Conservation (phyloP, 30 jellyfish, hydroid and myxozoan genomes). For the Hydra vulgaris region DNA sequence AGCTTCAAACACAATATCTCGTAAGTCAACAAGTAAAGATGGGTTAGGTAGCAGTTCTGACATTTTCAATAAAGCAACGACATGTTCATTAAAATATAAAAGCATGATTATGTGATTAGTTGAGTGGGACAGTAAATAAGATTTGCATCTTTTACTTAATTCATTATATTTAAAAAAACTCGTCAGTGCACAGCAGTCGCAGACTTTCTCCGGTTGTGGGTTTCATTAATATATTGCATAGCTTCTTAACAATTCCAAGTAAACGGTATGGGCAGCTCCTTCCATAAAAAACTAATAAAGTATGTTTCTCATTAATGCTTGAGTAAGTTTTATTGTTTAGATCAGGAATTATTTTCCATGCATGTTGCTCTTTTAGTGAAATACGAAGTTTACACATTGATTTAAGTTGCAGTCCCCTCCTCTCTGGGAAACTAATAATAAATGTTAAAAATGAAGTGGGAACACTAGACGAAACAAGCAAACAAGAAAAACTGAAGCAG, state of each 20-base stretch:
- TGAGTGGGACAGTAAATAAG: neutral
- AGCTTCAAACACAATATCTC: neutral
- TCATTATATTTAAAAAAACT: neutral
- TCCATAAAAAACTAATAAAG: slow-evolving; percentile 10
- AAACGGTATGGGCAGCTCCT: slow-evolving; percentile 2
- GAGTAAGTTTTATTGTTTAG: neutral
- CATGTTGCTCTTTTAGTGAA: neutral
- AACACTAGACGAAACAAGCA: slow-evolving; percentile 15
- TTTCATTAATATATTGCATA: neutral
- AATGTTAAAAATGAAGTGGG: slow-evolving; percentile 11
- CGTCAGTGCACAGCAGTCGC: neutral
- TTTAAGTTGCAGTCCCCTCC: neutral
- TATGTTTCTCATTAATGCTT: neutral
- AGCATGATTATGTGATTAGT: neutral
- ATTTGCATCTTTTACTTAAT: neutral
- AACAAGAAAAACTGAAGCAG: slow-evolving; percentile 2
- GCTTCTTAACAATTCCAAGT: slow-evolving; percentile 12
- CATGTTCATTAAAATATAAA: neutral
- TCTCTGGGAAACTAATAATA: neutral
- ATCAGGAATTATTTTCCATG: neutral
- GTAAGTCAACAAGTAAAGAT: neutral
- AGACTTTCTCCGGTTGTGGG: slow-evolving; percentile 10
- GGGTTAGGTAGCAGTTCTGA: neutral
- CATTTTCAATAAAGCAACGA: neutral
- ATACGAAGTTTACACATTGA: neutral